Base-by-base conservation (phyloP, 2,113 vertebrate genomes). In the Nymphicus hollandicus region DNA sequence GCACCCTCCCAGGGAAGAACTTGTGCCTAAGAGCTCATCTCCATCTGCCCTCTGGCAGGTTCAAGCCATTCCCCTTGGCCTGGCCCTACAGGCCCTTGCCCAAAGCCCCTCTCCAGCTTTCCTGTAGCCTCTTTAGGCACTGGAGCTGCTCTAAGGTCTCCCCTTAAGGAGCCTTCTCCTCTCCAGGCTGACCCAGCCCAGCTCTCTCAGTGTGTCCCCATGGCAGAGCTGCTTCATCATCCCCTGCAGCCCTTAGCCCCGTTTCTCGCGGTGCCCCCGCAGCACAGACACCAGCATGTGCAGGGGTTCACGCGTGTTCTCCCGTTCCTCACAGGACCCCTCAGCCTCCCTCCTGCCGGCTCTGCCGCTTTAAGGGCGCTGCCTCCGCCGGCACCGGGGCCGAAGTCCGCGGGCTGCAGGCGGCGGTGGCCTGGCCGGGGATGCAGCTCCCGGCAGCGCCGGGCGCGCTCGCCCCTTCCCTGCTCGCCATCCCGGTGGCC, bases 401-500 rank as follows among this genome's bases (percentile, higher is more conserved):
- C 93, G 28, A 92, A 95, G 93, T 95, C 93, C 93, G 1, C 7
- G 7, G 81, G 90, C 56, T 64, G 15, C 20, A 20, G 17, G 53
- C 4, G 5, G 61, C 6, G 11, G 61, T 17, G 8, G 72, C 70
- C 6, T 31, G 20, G 17, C 71, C 1, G 44, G 58, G 81, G 56
- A 99, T 99, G 99, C 95, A 96, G 96, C 61, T 98, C 53, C 97
- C 98, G 2, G 97, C 98, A n/a, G 96, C 97, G 79, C 98, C 95
- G 39, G 95, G 98, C 18, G 97, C 97, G 16, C 98, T 98, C 77
- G 89, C 98, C 17, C 97, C 99, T 86, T 99, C 99, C 10, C 97
- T 99, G 68, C 96, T 97, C 10, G 98, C 98, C 58, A 94, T 99
- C 37, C 98, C 98, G 11, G 44, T 99, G 65, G 98, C 98, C 93